These are phyloP conservation scores for Tinea semifulvella DNA, from an alignment of 2,888 invertebrate genomes.

Conservation along the genomic window DNA sequence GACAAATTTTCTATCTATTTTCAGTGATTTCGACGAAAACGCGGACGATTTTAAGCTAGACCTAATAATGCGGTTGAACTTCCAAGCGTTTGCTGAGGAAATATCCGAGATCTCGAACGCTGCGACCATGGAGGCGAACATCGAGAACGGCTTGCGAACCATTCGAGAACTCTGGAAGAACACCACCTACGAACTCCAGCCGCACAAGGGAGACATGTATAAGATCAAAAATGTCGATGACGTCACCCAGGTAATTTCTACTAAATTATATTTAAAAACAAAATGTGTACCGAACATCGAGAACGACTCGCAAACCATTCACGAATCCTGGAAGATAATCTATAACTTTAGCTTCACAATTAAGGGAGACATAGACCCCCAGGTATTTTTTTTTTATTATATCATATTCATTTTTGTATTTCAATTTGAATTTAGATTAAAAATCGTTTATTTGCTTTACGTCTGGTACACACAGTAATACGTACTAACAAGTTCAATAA, in stretches of 20 bases:
- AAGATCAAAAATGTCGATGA: constrained; percentile 81
- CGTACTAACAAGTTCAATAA: no score
- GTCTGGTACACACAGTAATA: no score
- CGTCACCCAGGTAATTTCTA: constrained; percentile 70
- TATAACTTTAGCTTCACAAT: no score
- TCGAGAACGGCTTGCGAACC: constrained; percentile 80
- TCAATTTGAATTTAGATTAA: no score
- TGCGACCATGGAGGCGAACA: constrained; percentile 88
- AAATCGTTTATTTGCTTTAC: no score
- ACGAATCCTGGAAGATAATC: no score
- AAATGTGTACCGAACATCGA: no score
- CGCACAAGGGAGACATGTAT: constrained; percentile 74
- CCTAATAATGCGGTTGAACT: constrained; percentile 79
- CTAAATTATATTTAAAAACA: no score
- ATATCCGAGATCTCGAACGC: constrained; percentile 87
- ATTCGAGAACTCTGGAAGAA: constrained; percentile 77
- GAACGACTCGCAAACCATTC: no score
- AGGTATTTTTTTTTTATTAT: no score
- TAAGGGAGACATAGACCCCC: no score
- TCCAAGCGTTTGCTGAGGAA: constrained; percentile 84
- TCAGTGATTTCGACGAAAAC: constrained; percentile 79
- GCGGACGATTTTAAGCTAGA: constrained; percentile 84
- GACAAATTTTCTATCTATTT: not conserved
- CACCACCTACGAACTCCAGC: constrained; percentile 76
- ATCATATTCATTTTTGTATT: no score